Conservation (phyloP, 2,888 invertebrate genomes). For the Xanthorhoe designata region DNA sequence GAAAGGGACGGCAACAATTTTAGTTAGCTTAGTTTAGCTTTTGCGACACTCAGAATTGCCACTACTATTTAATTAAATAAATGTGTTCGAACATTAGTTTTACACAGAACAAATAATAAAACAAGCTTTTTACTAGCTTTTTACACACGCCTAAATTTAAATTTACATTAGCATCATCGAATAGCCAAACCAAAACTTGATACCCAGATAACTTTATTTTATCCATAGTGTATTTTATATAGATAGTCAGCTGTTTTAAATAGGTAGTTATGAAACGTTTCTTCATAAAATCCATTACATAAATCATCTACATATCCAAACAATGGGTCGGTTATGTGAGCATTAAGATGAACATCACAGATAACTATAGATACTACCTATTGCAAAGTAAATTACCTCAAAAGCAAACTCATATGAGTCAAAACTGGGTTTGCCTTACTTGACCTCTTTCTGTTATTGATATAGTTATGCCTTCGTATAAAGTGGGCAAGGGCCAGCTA, state of each 20-base stretch:
- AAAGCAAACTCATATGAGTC: background rate
- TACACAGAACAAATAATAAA: too few relatives aligned
- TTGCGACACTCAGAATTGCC: too few relatives aligned
- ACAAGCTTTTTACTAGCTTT: too few relatives aligned
- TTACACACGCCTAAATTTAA: too few relatives aligned
- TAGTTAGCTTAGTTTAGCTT: too few relatives aligned
- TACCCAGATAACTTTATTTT: too few relatives aligned
- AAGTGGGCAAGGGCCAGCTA: background rate
- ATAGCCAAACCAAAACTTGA: too few relatives aligned
- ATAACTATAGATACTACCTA: background rate
- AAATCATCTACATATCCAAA: conserved; percentile 18
- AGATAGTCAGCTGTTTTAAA: background rate
- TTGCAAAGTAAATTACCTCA: background rate
- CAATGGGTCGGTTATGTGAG: conserved; percentile 9
- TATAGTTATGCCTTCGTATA: background rate
- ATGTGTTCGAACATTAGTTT: too few relatives aligned
- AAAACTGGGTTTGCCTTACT: background rate
- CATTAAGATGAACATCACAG: conserved; percentile 1
- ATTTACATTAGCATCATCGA: too few relatives aligned
- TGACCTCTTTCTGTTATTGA: background rate
- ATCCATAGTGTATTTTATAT: background rate
- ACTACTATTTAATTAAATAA: too few relatives aligned
- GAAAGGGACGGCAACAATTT: too few relatives aligned
- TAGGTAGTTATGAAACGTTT: background rate
- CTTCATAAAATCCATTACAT: conserved; percentile 10